A percentile compares a stretch with the other conserved stretches of the same genome.
Conservation (phyloP, 2,888 invertebrate species). For the Drosophila greeni region DNA sequence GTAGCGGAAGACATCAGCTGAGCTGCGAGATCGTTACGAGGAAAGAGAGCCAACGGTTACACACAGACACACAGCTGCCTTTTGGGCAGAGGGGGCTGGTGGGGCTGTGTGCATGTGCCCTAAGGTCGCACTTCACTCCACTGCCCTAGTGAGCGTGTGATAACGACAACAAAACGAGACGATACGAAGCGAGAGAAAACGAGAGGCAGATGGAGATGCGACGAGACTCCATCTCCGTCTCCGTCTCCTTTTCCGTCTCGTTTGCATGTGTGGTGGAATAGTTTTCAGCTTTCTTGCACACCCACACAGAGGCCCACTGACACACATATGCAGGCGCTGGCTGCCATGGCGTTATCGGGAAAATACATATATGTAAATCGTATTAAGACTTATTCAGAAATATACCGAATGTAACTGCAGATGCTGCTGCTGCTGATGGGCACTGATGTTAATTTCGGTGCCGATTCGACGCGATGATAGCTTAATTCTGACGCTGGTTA, state of each 20-base stretch:
- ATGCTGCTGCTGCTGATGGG: constrained; percentile 3
- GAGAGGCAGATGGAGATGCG: constrained; percentile 12
- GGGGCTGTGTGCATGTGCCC: constrained; percentile 8
- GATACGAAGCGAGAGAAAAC: constrained; percentile 15
- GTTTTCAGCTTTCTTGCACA: constrained; percentile 25
- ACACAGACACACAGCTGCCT: neutral
- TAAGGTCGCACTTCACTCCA: constrained; percentile 35
- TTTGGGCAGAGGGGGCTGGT: neutral
- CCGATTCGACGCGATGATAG: constrained; percentile 10
- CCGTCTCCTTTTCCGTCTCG: neutral
- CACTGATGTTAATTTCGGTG: constrained; percentile 9
- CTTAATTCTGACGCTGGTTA: constrained; percentile 4
- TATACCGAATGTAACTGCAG: constrained; percentile 13
- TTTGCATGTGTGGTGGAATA: constrained; percentile 25
- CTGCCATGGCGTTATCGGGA: constrained; percentile 12
- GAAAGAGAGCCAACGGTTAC: constrained; percentile 4
- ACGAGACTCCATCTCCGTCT: constrained; percentile 9
- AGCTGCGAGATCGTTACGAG: constrained; percentile 2
- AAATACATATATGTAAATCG: constrained; percentile 16
- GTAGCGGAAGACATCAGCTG: constrained; percentile 5
- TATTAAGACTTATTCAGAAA: constrained; percentile 4
- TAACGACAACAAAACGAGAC: constrained; percentile 58
- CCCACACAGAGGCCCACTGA: constrained; percentile 3
- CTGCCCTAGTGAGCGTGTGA: constrained; percentile 56
- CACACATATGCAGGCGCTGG: constrained; percentile 5